A percentile compares a stretch with the other conserved stretches of the same genome.
Evolutionary conservation across 2,797 vertebrate genomes (phyloP).

Genomic region (Melanotaenia nigrans): DNA sequence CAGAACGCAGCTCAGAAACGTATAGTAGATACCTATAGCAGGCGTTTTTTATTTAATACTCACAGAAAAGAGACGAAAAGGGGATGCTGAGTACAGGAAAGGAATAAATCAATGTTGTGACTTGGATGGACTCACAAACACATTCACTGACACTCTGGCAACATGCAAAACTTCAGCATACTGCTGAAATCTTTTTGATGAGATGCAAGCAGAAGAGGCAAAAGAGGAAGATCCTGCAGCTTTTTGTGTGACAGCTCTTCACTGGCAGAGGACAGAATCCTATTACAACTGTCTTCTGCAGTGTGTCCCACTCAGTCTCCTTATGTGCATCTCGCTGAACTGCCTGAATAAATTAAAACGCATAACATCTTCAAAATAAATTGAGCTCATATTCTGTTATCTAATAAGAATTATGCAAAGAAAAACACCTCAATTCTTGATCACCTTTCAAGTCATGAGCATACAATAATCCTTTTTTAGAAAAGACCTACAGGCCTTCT

Average conservation of each 20-base stretch:
- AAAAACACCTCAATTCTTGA: background rate
- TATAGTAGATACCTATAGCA: background rate
- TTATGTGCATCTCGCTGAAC: constrained; percentile 25
- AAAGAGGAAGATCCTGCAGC: constrained; percentile 15
- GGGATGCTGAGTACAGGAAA: background rate
- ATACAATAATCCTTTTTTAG: no score
- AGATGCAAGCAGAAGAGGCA: constrained; percentile 24
- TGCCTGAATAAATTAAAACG: constrained; percentile 34
- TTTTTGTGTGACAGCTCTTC: constrained; percentile 36
- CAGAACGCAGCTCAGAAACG: background rate
- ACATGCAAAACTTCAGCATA: constrained; percentile 21
- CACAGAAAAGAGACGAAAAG: background rate
- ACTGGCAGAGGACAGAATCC: constrained; percentile 45
- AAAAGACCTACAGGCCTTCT: no score
- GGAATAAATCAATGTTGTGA: constrained; percentile 5
- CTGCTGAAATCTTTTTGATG: constrained; percentile 28
- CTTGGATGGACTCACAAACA: constrained; percentile 4
- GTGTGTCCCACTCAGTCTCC: constrained; percentile 32
- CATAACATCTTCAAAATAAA: background rate
- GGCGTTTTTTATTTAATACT: no score
- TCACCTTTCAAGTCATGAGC: no score
- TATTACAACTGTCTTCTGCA: constrained; percentile 39
- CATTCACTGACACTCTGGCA: constrained; percentile 1
- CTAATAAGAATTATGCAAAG: constrained; percentile 1
- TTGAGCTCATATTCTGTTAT: constrained; percentile 6